These are phyloP conservation scores for Chaetodon auriga DNA, from an alignment of 2,113 vertebrate genomes.

Conservation along the genomic window DNA sequence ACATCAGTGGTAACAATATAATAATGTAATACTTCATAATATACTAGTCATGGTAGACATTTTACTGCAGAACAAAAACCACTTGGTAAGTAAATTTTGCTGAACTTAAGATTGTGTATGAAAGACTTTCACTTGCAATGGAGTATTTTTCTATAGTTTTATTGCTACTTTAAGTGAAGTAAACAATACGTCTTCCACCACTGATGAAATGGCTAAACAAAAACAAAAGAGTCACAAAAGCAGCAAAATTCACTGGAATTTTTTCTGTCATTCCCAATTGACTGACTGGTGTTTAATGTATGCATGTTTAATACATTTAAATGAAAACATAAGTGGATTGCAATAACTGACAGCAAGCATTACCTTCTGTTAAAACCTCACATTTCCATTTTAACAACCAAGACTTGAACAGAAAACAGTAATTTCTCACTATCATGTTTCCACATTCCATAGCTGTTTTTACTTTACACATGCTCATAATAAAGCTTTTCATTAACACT, in stretches of 20 bases:
- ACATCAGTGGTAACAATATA: background rate
- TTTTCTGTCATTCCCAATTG: background rate
- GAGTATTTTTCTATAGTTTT: background rate
- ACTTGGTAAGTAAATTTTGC: background rate
- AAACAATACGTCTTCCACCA: background rate
- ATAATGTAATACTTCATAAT: background rate
- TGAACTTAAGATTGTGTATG: background rate
- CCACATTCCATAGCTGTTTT: background rate
- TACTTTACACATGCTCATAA: background rate
- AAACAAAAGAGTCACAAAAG: too few species aligned
- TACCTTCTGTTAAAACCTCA: background rate
- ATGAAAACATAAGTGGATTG: background rate
- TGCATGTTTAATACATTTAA: background rate
- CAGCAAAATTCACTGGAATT: too few species aligned
- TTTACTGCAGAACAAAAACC: background rate
- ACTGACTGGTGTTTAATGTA: background rate
- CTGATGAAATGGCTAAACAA: background rate
- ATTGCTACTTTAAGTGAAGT: background rate
- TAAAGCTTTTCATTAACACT: slow-evolving; percentile 17
- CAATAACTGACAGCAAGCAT: background rate
- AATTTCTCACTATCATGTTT: background rate
- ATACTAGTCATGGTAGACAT: background rate
- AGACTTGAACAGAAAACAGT: background rate
- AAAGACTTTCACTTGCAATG: background rate
- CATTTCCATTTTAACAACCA: background rate